Percentiles rank a stretch among this genome's conserved stretches.
phyloP scores from a whole-genome alignment of 1,140 invertebrate species.

The Chironomus tepperi region DNA sequence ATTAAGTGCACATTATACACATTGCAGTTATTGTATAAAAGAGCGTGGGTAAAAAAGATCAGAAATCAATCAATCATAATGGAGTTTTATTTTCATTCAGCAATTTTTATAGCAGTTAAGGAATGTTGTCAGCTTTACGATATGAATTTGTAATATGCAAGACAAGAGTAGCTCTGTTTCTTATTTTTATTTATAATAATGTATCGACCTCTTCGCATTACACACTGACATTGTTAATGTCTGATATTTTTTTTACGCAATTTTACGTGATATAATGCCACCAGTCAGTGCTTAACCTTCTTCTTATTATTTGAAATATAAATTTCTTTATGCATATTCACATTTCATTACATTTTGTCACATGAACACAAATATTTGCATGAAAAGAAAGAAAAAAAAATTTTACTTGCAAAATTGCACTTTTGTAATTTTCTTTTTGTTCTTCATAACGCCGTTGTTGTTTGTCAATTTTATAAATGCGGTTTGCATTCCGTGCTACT shows the following conservation, averaged over 20 bases:
- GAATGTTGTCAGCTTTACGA: no score
- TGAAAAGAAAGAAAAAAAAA: no score
- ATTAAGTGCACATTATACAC: no score
- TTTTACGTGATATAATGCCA: conserved; percentile 10
- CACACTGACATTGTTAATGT: background rate
- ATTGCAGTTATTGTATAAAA: background rate
- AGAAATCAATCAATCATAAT: background rate
- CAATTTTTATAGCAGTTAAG: no score
- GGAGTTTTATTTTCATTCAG: no score
- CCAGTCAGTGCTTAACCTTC: background rate
- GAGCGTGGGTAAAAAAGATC: background rate
- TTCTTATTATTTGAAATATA: background rate
- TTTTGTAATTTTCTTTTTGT: no score
- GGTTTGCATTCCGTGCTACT: no score
- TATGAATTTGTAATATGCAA: no score
- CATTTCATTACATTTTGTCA: conserved; percentile 2
- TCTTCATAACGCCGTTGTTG: no score
- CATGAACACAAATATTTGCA: background rate
- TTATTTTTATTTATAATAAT: background rate
- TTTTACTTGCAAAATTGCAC: no score
- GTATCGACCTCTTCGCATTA: background rate
- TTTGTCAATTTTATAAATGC: no score
- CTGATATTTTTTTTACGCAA: background rate
- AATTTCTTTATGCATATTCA: background rate
- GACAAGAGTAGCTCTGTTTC: no score